Evolutionary conservation across 2,797 vertebrate species (phyloP).

Genomic region (Amblyraja radiata): DNA sequence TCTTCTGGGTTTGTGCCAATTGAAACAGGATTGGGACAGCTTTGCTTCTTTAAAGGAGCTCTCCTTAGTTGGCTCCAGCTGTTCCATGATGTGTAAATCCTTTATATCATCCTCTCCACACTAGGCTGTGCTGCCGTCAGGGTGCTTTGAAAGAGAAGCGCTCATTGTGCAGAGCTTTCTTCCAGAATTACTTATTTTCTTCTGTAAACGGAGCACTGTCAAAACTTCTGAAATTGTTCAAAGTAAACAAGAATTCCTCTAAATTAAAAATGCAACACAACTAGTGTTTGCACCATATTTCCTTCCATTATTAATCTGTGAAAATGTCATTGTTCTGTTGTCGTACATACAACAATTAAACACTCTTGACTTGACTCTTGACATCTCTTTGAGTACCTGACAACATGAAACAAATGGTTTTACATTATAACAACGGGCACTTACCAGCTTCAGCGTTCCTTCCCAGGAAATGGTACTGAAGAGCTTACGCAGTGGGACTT

Average conservation of each 20-base stretch:
- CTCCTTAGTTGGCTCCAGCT: not conserved
- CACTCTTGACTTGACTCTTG: too few relatives aligned
- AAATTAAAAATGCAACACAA: not conserved
- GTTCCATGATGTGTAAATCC: not conserved
- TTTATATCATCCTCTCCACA: not conserved
- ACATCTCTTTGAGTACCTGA: not conserved
- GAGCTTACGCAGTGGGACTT: slow-evolving; percentile 63
- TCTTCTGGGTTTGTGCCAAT: not conserved
- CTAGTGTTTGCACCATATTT: not conserved
- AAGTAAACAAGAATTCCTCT: not conserved
- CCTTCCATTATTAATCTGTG: not conserved
- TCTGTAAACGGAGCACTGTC: not conserved
- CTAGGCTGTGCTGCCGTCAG: not conserved
- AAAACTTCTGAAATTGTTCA: not conserved
- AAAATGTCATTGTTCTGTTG: too few relatives aligned
- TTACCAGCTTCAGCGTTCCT: slow-evolving; percentile 66
- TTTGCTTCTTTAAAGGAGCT: not conserved
- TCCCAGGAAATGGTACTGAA: slow-evolving; percentile 67
- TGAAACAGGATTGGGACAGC: not conserved
- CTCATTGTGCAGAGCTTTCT: not conserved
- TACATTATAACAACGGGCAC: not conserved
- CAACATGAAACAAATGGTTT: not conserved
- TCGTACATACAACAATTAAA: too few relatives aligned
- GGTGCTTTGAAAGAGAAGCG: not conserved
- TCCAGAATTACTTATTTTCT: not conserved